A percentile compares a stretch with the other conserved stretches of the same genome.
Conservation (phyloP, 2,888 invertebrate genomes). For the Chrysolina oricalcia region DNA sequence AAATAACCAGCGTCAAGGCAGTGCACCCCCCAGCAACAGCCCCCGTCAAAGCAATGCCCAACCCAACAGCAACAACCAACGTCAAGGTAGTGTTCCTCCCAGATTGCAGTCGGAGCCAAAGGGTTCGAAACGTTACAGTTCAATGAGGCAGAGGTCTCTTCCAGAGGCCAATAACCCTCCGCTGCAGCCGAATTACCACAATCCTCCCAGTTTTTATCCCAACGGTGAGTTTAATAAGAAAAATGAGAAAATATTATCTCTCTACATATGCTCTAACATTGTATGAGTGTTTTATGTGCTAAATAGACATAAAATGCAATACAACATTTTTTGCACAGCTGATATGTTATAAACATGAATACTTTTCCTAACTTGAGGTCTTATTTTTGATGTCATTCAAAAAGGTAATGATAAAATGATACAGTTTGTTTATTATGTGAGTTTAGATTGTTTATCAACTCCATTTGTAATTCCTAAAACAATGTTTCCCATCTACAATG, state of each 20-base stretch:
- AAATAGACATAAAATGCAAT: too few species aligned
- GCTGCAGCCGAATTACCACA: slow-evolving; percentile 45
- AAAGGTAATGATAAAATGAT: too few species aligned
- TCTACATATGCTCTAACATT: too few species aligned
- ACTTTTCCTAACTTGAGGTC: too few species aligned
- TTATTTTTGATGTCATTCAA: too few species aligned
- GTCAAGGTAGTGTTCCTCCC: slow-evolving; percentile 69
- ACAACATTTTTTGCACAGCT: too few species aligned
- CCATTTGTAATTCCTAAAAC: too few species aligned
- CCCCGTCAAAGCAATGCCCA: background rate
- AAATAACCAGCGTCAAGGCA: background rate
- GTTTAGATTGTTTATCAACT: too few species aligned
- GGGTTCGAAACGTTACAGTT: slow-evolving; percentile 76
- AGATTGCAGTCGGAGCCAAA: slow-evolving; percentile 68
- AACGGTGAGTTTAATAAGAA: slow-evolving; percentile 52
- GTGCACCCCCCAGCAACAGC: background rate
- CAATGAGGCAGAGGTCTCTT: slow-evolving; percentile 74
- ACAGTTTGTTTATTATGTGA: too few species aligned
- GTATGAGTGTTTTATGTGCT: too few species aligned
- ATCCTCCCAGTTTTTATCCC: slow-evolving; percentile 64
- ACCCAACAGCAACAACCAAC: slow-evolving; percentile 15
- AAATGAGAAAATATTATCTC: background rate
- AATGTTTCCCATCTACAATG: too few species aligned
- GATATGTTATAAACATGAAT: too few species aligned
- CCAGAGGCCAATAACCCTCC: slow-evolving; percentile 73